Conservation (phyloP, 2,888 invertebrate species). For the Lissonota sp. region DNA sequence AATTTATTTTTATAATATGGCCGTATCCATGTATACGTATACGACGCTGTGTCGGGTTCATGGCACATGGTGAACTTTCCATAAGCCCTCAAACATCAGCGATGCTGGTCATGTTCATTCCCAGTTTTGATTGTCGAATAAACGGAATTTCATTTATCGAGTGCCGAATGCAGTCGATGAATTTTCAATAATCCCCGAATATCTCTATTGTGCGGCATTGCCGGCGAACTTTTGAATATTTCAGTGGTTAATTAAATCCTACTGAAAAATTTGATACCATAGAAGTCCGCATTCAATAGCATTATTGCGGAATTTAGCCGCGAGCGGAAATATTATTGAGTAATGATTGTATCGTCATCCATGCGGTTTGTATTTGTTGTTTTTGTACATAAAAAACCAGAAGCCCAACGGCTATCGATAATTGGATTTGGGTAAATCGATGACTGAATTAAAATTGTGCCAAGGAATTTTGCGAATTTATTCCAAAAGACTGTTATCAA, state of each 20-base stretch:
- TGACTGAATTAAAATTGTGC: too few species aligned
- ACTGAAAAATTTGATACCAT: too few species aligned
- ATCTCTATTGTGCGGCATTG: not conserved
- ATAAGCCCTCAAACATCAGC: constrained; percentile 35
- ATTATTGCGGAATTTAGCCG: too few species aligned
- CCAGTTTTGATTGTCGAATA: constrained; percentile 21
- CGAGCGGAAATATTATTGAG: too few species aligned
- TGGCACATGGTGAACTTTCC: constrained; percentile 31
- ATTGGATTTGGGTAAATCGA: too few species aligned
- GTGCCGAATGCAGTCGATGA: constrained; percentile 17
- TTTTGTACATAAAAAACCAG: too few species aligned
- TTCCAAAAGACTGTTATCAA: too few species aligned
- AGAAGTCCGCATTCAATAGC: too few species aligned
- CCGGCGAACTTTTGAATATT: constrained; percentile 1
- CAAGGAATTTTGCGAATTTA: too few species aligned
- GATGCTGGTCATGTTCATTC: not conserved
- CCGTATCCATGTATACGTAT: constrained; percentile 26
- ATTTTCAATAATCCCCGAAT: constrained; percentile 4
- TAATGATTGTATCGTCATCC: too few species aligned
- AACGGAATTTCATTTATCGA: constrained; percentile 9
- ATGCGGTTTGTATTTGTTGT: too few species aligned
- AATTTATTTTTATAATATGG: constrained; percentile 48
- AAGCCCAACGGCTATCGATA: too few species aligned
- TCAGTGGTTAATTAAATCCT: not conserved
- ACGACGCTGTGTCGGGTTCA: constrained; percentile 25